These are phyloP conservation scores for Urocolius indicus DNA, from an alignment of 2,113 vertebrate genomes.

Conservation along the genomic window DNA sequence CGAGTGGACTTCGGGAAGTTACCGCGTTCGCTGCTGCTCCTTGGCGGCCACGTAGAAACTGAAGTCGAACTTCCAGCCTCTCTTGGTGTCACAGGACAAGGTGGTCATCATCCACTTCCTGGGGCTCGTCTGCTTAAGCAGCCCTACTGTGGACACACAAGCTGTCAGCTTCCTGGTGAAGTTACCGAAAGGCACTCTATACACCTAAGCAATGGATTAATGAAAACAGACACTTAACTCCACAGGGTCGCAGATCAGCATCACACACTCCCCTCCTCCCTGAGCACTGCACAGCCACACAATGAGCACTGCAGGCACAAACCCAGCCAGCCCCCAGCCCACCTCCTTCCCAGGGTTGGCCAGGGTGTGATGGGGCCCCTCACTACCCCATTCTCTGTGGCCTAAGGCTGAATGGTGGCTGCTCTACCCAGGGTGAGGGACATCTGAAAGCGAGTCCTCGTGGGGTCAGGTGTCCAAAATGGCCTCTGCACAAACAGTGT, in stretches of 20 bases:
- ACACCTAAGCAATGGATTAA: constrained; percentile 90
- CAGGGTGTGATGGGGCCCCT: not conserved
- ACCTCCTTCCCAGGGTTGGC: not conserved
- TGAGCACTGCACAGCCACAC: not conserved
- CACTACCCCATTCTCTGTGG: not conserved
- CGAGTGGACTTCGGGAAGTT: not conserved
- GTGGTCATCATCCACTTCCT: constrained; percentile 95
- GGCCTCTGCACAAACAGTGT: not conserved
- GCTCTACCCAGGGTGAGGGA: not conserved
- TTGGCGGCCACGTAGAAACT: constrained; percentile 90
- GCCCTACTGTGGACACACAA: constrained; percentile 95
- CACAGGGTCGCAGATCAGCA: constrained; percentile 53
- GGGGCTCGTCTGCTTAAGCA: constrained; percentile 83
- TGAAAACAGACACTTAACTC: constrained; percentile 85
- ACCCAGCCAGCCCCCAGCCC: not conserved
- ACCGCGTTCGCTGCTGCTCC: constrained; percentile 89
- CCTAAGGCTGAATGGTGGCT: not conserved
- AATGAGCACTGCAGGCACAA: not conserved
- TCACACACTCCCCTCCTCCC: constrained; percentile 48
- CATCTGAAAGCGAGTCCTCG: not conserved
- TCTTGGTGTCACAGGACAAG: constrained; percentile 85
- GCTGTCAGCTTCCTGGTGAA: constrained; percentile 95
- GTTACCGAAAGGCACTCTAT: constrained; percentile 91
- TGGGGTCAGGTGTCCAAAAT: not conserved
- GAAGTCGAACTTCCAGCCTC: constrained; percentile 93